Base-by-base conservation (phyloP, 2,113 vertebrate genomes). In the Brachirus orientalis region DNA sequence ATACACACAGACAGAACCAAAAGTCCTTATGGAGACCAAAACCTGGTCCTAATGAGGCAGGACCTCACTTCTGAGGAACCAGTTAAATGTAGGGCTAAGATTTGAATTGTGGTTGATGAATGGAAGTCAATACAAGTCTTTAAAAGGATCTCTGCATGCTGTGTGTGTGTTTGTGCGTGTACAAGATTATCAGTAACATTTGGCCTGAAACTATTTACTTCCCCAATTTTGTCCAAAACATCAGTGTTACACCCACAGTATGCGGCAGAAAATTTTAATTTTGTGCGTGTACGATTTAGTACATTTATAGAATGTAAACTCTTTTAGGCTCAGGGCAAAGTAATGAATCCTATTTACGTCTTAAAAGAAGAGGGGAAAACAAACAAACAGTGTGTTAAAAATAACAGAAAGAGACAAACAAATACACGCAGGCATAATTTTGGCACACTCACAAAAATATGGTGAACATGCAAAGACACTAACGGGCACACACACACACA, bases 271-370 rank as follows among this genome's bases (percentile, higher is more conserved):
- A 37, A 46, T 18, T 20, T 2, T 44, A 38, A 37, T 36, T 10
- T 3, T 55, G 52, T 37, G 28, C 36, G 16, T 18, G 20, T 51
- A 6, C n/a, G 43, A 36, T n/a, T 76, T 62, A 70, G 58, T 43
- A 63, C 52, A 28, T 63, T 59, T 62, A 54, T n/a, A 65, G 60
- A 85, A 84, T 72, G 64, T 69, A 71, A 84, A 80, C 63, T 43
- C 17, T 65, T n/a, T n/a, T 35, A 19, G 66, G 67, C 37, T 75
- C 54, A n/a, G n/a, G n/a, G n/a, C n/a, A 47, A 10, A 35, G 54
- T 50, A 56, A 61, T 7, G 2, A 38, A 47, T 37, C 20, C 50
- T 63, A 77, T 75, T 63, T 69, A 69, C 63, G 57, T 53, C 10
- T 57, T 55, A 57, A 8, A 73, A 53, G 18, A 6, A 10, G 54